Evolutionary conservation across 2,888 invertebrate genomes (phyloP).

Genomic region (Dasysyrphus tricinctus): DNA sequence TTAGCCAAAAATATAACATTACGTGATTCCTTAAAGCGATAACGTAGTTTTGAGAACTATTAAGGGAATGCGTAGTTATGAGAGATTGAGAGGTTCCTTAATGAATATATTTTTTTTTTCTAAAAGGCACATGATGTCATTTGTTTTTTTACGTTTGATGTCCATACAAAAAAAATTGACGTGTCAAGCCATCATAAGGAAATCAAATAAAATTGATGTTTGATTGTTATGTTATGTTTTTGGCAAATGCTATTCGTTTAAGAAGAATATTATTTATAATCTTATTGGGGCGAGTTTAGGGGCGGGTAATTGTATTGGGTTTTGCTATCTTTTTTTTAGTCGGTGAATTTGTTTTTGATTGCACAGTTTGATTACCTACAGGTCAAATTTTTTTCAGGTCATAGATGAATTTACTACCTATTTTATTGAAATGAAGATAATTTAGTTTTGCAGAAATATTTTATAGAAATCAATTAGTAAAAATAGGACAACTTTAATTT

Average conservation of each 20-base stretch:
- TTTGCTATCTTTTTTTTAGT: neutral
- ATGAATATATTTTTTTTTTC: neutral
- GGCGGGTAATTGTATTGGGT: neutral
- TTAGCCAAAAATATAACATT: slow-evolving; percentile 42
- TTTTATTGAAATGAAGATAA: too few relatives aligned
- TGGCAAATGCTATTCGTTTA: neutral
- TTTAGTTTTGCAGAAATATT: too few relatives aligned
- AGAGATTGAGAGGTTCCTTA: slow-evolving; percentile 40
- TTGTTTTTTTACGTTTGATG: slow-evolving; percentile 5
- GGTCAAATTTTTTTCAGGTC: neutral
- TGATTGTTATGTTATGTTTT: slow-evolving; percentile 6
- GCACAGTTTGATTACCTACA: neutral
- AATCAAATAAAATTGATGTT: neutral
- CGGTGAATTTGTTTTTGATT: neutral
- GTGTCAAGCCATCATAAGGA: slow-evolving; percentile 17
- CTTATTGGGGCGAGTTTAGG: neutral
- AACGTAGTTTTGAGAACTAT: slow-evolving; percentile 36
- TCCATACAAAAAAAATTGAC: neutral
- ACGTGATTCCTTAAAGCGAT: slow-evolving; percentile 51
- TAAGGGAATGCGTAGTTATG: slow-evolving; percentile 45
- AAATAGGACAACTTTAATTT: too few relatives aligned
- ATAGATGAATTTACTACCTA: neutral
- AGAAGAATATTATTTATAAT: neutral
- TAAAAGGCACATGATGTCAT: slow-evolving; percentile 11
- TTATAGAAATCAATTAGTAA: too few relatives aligned